Base-by-base conservation (phyloP, 2,797 vertebrate species). In the Crocidura indochinensis region DNA sequence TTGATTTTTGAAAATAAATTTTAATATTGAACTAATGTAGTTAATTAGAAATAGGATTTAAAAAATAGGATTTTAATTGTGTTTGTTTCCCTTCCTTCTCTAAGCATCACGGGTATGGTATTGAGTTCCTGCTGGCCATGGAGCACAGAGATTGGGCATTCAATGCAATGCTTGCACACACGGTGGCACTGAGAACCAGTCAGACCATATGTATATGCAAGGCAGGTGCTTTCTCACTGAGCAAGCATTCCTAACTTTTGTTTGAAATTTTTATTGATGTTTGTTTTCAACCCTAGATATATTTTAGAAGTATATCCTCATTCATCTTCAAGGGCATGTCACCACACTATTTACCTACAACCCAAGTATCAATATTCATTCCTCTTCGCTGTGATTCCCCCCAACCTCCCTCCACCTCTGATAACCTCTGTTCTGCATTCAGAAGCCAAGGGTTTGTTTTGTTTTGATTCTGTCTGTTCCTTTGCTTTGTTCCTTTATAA, bases 1-100 rank as follows among this genome's bases (percentile, higher is more conserved):
- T 56, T 92, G 89, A 84, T 78, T 93, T 65, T 84, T 51, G 67
- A 12, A 78, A 79, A 82, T 22, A 72, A 38, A 64, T 83, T 84
- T 75, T 90, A 49, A 15, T 51, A 51, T 51, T 51, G 14, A 51
- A 51, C 51, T 51, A 51, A 51, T 51, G 51, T 51, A 56, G 53
- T 56, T 38, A 38, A 38, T 38, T 38, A 38, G 17, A 56, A 56
- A 56, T 56, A 56, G 53, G 53, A 56, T 56, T 56, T 56, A 15
- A 38, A 38, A 38, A 38, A 38, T 38, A 38, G 38, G 38, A 38
- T 38, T 38, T 38, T 38, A 38, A 38, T 38, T 38, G 38, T 38
- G n/a, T 53, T 53, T 3, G 6, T 53, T 15, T 15, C 53, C 53
- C 53, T 53, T 53, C 53, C 53, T 53, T 53, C 17, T 53, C 3